Evolutionary conservation across 1,140 invertebrate species (phyloP).

Genomic region (Cryptotermes secundus): DNA sequence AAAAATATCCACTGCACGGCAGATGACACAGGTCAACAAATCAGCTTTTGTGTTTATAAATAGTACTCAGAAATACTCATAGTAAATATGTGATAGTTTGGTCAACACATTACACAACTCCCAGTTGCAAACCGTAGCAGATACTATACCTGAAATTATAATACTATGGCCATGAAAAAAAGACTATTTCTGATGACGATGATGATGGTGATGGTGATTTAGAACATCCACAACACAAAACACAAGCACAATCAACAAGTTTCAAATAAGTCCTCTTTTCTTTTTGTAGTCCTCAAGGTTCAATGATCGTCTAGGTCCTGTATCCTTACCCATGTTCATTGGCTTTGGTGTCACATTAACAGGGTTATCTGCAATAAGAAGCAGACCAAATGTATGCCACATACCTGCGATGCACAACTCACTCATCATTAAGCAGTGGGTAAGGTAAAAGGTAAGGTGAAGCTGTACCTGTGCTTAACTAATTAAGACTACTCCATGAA

Average conservation of each 20-base stretch:
- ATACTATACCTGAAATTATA: not conserved
- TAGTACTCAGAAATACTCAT: too few relatives aligned
- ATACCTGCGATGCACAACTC: too few relatives aligned
- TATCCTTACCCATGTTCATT: conserved; percentile 69
- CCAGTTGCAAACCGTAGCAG: too few relatives aligned
- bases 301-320: conserved; percentile 82
- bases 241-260: not conserved
- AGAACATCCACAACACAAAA: not conserved
- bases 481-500: too few relatives aligned
- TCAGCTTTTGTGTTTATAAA: too few relatives aligned
- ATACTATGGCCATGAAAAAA: not conserved
- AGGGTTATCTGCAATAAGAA: conserved; percentile 60
- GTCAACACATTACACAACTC: too few relatives aligned
- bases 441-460: too few relatives aligned
- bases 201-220: not conserved
- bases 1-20: too few relatives aligned
- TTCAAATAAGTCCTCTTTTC: conserved; percentile 87
- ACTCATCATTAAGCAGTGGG: too few relatives aligned
- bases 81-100: too few relatives aligned
- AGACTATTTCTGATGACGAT: not conserved
- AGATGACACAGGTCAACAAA: too few relatives aligned
- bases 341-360: conserved; percentile 75
- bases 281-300: conserved; percentile 97
- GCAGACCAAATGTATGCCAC: conserved; percentile 19
- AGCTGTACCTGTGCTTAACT: too few relatives aligned